These are phyloP conservation scores for Heteromyza rotundicornis DNA, from an alignment of 2,888 invertebrate genomes.

Conservation along the genomic window DNA sequence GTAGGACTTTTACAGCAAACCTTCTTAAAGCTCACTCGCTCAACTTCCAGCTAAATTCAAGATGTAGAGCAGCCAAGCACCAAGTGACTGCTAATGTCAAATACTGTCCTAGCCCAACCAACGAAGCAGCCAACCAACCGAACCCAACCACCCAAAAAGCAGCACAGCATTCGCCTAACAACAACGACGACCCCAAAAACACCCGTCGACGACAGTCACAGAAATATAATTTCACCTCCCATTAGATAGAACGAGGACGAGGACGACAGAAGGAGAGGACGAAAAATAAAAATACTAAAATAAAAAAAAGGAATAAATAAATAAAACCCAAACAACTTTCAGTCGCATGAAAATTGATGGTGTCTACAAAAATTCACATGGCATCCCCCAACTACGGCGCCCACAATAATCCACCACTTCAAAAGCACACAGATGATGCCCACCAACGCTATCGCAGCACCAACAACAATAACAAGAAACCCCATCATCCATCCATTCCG, in stretches of 20 bases:
- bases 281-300: not conserved
- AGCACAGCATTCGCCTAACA: not conserved
- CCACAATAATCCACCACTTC: not conserved
- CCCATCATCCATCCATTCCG: not conserved
- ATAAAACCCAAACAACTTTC: constrained; percentile 1
- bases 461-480: too few relatives aligned
- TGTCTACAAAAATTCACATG: constrained; percentile 29
- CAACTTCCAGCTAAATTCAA: not conserved
- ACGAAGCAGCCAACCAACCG: not conserved
- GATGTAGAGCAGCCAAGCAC: not conserved
- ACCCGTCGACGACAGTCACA: not conserved
- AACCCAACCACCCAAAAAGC: not conserved
- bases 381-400: not conserved
- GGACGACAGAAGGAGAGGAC: not conserved
- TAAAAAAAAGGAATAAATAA: not conserved
- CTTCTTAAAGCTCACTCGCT: not conserved
- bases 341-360: constrained; percentile 31
- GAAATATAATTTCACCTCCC: not conserved
- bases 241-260: not conserved
- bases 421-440: not conserved
- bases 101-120: constrained; percentile 7
- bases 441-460: too few relatives aligned
- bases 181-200: not conserved
- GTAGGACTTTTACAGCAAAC: not conserved
- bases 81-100: constrained; percentile 3